A percentile compares a stretch with the other conserved stretches of the same genome.
Evolutionary conservation across 1,140 invertebrate species (phyloP).

Genomic region (Drosophila sturtevanti): DNA sequence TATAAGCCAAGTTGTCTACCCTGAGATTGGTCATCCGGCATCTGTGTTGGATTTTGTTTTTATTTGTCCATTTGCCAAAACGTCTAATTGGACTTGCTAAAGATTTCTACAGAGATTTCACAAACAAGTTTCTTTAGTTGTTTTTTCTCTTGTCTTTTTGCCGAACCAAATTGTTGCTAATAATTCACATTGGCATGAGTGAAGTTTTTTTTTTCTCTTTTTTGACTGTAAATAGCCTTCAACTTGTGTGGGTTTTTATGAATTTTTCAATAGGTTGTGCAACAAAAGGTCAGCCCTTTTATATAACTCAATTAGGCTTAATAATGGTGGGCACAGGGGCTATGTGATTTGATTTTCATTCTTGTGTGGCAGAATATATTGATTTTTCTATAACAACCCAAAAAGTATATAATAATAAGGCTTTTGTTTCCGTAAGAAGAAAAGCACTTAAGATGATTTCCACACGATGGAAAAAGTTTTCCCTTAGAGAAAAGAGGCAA

Average conservation of each 20-base stretch:
- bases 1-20: slow-evolving; percentile 6
- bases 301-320: slow-evolving; percentile 21
- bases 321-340: slow-evolving; percentile 1
- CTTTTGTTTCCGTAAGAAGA: slow-evolving; percentile 1
- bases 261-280: slow-evolving; percentile 51
- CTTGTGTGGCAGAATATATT: slow-evolving; percentile 6
- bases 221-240: slow-evolving; percentile 16
- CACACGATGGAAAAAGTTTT: neutral
- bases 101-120: slow-evolving; percentile 80
- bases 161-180: slow-evolving; percentile 11
- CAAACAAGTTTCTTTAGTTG: slow-evolving; percentile 37
- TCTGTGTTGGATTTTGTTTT: slow-evolving; percentile 18
- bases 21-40: neutral
- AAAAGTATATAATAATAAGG: neutral
- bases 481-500: too few species aligned
- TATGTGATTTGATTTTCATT: neutral
- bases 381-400: neutral
- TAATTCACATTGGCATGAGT: slow-evolving; percentile 24
- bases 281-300: slow-evolving; percentile 21
- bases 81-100: slow-evolving; percentile 78
- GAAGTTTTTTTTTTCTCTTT: neutral
- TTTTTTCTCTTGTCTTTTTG: slow-evolving; percentile 28
- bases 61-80: slow-evolving; percentile 73
- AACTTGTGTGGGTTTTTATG: slow-evolving; percentile 30
- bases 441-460: slow-evolving; percentile 1